Evolutionary conservation across 2,888 invertebrate genomes (phyloP), one percentile per base, ranked within the genome.

Genomic region (Hybos culiciformis): DNA sequence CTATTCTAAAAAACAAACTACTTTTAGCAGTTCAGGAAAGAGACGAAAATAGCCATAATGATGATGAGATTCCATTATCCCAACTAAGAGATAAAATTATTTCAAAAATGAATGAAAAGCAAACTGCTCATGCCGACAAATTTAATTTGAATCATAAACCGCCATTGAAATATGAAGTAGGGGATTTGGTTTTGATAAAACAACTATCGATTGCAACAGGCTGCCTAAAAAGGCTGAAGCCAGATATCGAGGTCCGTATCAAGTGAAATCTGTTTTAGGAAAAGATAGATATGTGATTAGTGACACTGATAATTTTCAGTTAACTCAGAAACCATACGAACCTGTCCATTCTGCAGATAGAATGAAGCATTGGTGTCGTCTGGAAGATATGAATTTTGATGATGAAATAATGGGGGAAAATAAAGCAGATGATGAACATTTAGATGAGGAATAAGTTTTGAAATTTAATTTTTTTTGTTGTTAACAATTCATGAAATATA

Each of bases 1-100:
- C 4, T 36, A 41, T 41, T n/a, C n/a, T 41, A 14, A 41, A 41
- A 20, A 41, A 34, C 18, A 41, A 34, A 34, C 23, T 41, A 11
- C 8, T 34, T 17, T 18, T 23, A 29, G 29, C 29, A n/a, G 11
- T 34, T 9, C 18, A 19, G 17, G 11, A 37, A 19, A 6, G 29
- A 7, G 20, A 19, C 7, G 14, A 17, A 6, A 15, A 19, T 18
- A 17, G 19, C 14, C 20, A 37, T 2, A 18, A 41, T 11, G 34
- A 41, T 24, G 21, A 41, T 11, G 12, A 26, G 9, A 41, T 41
- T 20, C 34, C 34, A 1, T 21, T 41, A 21, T 14, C 34, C 1
- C 24, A 41, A 11, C 6, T 41, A 15, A 21, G 41, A 4, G 11
- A 17, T 12, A 29, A 4, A 29, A 29, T 29, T 12, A n/a, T n/a